A percentile compares a stretch with the other conserved stretches of the same genome.
Conservation (phyloP, 2,797 vertebrate species). For the Chromis chromis region DNA sequence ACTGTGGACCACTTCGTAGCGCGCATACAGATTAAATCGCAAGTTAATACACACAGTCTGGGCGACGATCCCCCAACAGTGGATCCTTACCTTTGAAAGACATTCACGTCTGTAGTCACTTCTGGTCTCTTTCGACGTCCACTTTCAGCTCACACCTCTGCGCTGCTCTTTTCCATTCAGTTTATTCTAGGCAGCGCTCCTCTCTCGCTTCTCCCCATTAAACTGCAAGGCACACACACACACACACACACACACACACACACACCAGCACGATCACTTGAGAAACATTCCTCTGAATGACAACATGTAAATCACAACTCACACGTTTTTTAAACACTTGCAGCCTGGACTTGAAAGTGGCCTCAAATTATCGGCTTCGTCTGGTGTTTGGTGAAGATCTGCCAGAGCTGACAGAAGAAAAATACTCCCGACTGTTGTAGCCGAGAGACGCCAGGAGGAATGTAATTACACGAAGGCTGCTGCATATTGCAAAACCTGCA, state of each 20-base stretch:
- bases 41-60: neutral
- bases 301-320: conserved; percentile 48
- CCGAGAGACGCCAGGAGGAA: conserved; percentile 66
- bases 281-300: conserved; percentile 43
- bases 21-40: conserved; percentile 20
- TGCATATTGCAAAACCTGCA: conserved; percentile 68
- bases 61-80: neutral
- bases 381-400: conserved; percentile 38
- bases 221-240: conserved; percentile 68
- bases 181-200: conserved; percentile 62
- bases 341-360: conserved; percentile 32
- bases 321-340: conserved; percentile 25
- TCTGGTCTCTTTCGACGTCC: conserved; percentile 54
- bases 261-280: conserved; percentile 52
- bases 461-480: conserved; percentile 67
- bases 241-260: conserved; percentile 29
- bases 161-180: conserved; percentile 32
- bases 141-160: conserved; percentile 50
- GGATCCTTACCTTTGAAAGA: conserved; percentile 72
- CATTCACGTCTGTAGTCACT: conserved; percentile 64
- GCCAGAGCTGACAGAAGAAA: conserved; percentile 48
- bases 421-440: conserved; percentile 56
- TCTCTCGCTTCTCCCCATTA: conserved; percentile 61
- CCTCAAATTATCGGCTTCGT: conserved; percentile 45
- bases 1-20: neutral